Evolutionary conservation across 2,797 vertebrate genomes (phyloP), one percentile per base, ranked within the genome.

Genomic region (Lithobates sylvaticus): DNA sequence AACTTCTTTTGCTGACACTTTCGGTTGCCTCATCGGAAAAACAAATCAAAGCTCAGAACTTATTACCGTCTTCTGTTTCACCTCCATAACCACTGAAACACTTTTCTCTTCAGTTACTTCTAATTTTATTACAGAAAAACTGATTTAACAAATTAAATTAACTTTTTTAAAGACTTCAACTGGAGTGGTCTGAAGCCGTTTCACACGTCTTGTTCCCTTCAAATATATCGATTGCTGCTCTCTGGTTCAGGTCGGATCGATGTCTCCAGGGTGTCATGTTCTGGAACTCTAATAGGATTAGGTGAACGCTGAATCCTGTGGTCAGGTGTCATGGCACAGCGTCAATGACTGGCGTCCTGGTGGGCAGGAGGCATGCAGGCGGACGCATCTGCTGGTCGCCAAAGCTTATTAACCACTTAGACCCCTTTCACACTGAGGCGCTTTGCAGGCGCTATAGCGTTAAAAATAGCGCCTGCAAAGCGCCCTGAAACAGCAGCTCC

Each of bases 151-250:
- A 81, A 61, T 71, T 21, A 50, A 6, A 72, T 73, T 23, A 32
- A 39, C 23, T 68, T 67, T 74, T 76, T 15, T 39, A 1, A 47
- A 7, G 70, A 73, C 61, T 64, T 39, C 1, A 65, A 16, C 27
- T 27, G 29, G 39, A 47, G 36, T 18, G 0, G 27, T 68, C 4
- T 47, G 18, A n/a, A 50, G 58, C 13, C 23, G 10, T 42, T 23
- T 32, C 6, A 75, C 29, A 16, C 23, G 80, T 34, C 58, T 75
- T 50, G 36, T 44, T 39, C 50, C 23, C 42, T 74, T 29, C 58
- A 50, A 13, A 26, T 23, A 42, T 83, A 83, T 75, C 15, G 79
- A 73, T 81, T 42, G 47, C 32, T 44, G 29, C 34, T 39, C 61
- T 58, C 29, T 34, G 44, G 32, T 71, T 32, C 2, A 23, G 27